phyloP scores from a whole-genome alignment of 2,797 vertebrate genomes.

The Cirrhinus molitorella region DNA sequence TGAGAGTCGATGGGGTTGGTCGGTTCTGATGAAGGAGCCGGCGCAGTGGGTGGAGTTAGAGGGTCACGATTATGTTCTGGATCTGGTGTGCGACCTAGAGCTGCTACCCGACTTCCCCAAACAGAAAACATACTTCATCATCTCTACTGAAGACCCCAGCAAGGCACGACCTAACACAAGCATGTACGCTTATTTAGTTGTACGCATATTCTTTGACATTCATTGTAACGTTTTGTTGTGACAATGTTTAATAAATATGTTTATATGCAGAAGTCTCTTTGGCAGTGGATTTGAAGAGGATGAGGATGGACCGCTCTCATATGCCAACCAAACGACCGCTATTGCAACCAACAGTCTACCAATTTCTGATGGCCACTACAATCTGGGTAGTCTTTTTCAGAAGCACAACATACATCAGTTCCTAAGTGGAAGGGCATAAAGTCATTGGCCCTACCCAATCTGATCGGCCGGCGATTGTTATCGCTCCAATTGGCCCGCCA shows the following conservation, averaged over 20 bases:
- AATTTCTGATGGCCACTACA: slow-evolving; percentile 68
- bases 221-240: background rate
- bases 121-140: slow-evolving; percentile 91
- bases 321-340: slow-evolving; percentile 67
- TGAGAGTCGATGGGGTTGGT: slow-evolving; percentile 89
- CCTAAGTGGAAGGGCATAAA: background rate
- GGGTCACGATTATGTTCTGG: slow-evolving; percentile 94
- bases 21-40: slow-evolving; percentile 88
- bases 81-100: slow-evolving; percentile 92
- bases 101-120: slow-evolving; percentile 88
- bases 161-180: slow-evolving; percentile 74
- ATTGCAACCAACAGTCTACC: slow-evolving; percentile 64
- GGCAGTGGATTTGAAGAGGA: slow-evolving; percentile 82
- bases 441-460: background rate
- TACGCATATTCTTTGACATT: background rate
- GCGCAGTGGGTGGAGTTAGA: slow-evolving; percentile 92
- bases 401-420: background rate
- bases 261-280: slow-evolving; percentile 81
- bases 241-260: background rate
- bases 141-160: slow-evolving; percentile 81
- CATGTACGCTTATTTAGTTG: slow-evolving; percentile 73
- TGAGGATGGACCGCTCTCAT: slow-evolving; percentile 72
- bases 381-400: slow-evolving; percentile 70
- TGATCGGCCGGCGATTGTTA: background rate
- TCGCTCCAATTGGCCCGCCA: background rate